Percentiles rank a stretch among this genome's conserved stretches.
Evolutionary conservation across 2,888 invertebrate species (phyloP).

Genomic region (Caenorhabditis panamensis): DNA sequence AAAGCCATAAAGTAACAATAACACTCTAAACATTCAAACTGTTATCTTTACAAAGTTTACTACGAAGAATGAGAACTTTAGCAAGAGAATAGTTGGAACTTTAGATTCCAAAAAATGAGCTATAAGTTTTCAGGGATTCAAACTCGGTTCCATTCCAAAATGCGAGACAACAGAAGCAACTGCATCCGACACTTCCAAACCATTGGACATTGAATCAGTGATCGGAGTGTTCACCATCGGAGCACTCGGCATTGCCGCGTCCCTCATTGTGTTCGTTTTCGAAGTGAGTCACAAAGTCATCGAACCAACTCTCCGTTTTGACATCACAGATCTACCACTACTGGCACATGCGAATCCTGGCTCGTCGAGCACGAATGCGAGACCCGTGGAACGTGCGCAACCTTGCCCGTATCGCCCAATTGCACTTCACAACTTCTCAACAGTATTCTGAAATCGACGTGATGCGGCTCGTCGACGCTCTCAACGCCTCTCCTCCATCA

Average conservation of each 20-base stretch:
- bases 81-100: no score
- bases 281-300: slow-evolving; percentile 40
- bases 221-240: slow-evolving; percentile 67
- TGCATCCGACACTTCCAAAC: slow-evolving; percentile 36
- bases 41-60: no score
- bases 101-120: neutral
- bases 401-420: slow-evolving; percentile 55
- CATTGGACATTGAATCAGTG: slow-evolving; percentile 62
- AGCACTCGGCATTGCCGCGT: slow-evolving; percentile 56
- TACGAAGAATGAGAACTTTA: no score
- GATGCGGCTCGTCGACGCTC: slow-evolving; percentile 51
- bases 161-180: slow-evolving; percentile 52
- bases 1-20: no score
- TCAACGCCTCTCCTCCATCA: slow-evolving; percentile 30
- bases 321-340: slow-evolving; percentile 59
- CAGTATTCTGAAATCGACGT: slow-evolving; percentile 59
- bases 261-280: slow-evolving; percentile 51
- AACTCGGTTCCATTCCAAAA: slow-evolving; percentile 61
- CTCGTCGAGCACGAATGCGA: slow-evolving; percentile 49
- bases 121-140: slow-evolving; percentile 48
- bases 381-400: slow-evolving; percentile 55
- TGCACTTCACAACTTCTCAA: slow-evolving; percentile 62
- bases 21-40: no score
- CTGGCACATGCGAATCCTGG: slow-evolving; percentile 59
- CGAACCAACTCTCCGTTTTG: neutral